Evolutionary conservation across 2,797 vertebrate species (phyloP), one percentile per base, ranked within the genome.

Genomic region (Pristis pectinata): DNA sequence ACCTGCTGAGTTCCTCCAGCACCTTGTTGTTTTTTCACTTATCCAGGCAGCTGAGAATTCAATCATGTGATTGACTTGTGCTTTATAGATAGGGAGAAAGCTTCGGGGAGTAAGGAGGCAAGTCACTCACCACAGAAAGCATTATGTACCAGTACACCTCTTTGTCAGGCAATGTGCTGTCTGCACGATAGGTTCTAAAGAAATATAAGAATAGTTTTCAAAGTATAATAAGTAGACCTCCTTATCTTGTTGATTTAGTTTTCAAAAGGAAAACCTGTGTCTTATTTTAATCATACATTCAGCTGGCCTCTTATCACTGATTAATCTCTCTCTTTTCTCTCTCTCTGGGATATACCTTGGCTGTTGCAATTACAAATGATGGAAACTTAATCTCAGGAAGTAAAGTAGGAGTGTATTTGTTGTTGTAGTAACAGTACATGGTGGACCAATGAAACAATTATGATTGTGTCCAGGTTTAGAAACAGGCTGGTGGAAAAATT

Each of bases 141-240:
- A 5, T 64, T 15, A 64, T 61, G 9, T 0, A 64, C 64, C 61
- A 64, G 9, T 64, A 13, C 13, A 34, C n/a, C 30, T 87, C 30
- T 59, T 34, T 59, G 30, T 15, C 59, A 11, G 13, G 56, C 7
- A 41, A 83, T 83, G 22, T 49, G 24, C 80, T 53, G 27, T 53
- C 44, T 24, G 61, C 56, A 61, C 56, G 17, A 59, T 61, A 17
- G 83, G n/a, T 15, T 30, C 83, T 87, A 34, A 53, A 56, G 49
- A 85, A 85, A 83, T 53, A 85, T 9, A 59, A 30, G 83, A 61
- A 56, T 61, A 11, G 30, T 59, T 82, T 56, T 24, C 93, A 95
- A 82, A n/a, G 27, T 96, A 95, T 96, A 95, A 87, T 41, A 95
- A 94, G 94, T 95, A 95, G 92, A 82, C 95, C 95, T 95, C 93